phyloP scores from a whole-genome alignment of 2,797 vertebrate genomes.

The Sebastes umbrosus region DNA sequence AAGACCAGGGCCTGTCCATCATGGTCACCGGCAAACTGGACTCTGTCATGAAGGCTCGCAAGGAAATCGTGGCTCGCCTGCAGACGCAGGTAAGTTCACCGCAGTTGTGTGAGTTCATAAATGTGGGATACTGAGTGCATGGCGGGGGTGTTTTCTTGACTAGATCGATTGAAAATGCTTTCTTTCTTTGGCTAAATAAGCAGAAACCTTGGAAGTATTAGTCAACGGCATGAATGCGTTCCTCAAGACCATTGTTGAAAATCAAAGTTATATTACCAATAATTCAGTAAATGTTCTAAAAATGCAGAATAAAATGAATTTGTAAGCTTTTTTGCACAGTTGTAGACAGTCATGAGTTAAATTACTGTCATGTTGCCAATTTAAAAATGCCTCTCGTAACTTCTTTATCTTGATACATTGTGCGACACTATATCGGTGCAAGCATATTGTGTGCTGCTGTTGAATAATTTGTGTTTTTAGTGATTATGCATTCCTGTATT shows the following conservation, averaged over 20 bases:
- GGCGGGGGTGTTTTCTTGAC: not conserved
- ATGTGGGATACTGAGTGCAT: not conserved
- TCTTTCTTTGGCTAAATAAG: not conserved
- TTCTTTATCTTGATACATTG: not conserved
- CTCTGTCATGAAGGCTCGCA: constrained; percentile 86
- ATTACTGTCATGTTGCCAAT: not conserved
- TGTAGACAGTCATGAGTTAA: not conserved
- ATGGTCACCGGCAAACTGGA: constrained; percentile 88
- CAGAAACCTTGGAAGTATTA: not conserved
- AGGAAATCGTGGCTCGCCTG: constrained; percentile 86
- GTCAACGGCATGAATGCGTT: not conserved
- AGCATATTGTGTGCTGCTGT: not conserved
- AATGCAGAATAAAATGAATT: not conserved
- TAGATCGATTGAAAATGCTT: not conserved
- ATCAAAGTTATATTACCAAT: not conserved
- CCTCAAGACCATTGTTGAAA: not conserved
- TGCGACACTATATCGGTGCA: not conserved
- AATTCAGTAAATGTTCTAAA: not conserved
- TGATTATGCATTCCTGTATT: not conserved
- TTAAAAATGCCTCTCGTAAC: not conserved
- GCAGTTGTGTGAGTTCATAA: not conserved
- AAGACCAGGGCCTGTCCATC: constrained; percentile 88
- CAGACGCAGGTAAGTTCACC: constrained; percentile 82
- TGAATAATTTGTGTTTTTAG: not conserved
- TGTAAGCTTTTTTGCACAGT: not conserved